Evolutionary conservation across 1,140 invertebrate genomes (phyloP).

Genomic region (Andricus grossulariae): DNA sequence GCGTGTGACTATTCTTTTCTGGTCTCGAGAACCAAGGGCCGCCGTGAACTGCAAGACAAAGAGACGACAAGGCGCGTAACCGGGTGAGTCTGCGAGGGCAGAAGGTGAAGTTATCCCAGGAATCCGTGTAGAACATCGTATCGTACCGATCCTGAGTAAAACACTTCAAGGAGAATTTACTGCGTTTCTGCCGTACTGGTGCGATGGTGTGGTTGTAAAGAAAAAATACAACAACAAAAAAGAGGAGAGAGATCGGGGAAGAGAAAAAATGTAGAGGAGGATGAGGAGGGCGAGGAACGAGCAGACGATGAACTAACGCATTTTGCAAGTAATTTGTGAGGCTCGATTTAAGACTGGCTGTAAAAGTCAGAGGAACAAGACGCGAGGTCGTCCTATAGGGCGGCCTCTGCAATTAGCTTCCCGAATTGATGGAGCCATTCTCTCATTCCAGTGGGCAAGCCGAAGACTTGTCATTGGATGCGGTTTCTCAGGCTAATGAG

Average conservation of each 20-base stretch:
- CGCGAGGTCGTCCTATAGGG: conserved; percentile 1
- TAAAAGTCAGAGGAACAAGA: conserved; percentile 38
- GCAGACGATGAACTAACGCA: not conserved
- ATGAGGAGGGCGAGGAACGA: not conserved
- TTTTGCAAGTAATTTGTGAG: conserved; percentile 43
- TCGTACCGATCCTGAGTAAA: conserved; percentile 39
- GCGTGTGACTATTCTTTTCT: conserved; percentile 11
- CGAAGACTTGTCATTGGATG: not conserved
- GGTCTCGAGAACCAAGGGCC: not conserved
- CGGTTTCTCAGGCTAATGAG: not conserved
- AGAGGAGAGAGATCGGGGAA: not conserved
- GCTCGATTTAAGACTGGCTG: conserved; percentile 38
- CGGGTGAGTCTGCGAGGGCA: conserved; percentile 15
- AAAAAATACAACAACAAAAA: conserved; percentile 6
- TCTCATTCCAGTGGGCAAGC: not conserved
- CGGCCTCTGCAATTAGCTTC: conserved; percentile 38
- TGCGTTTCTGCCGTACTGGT: conserved; percentile 21
- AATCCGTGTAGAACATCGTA: conserved; percentile 49
- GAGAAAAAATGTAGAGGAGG: conserved; percentile 6
- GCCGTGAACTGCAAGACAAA: not conserved
- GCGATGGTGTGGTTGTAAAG: conserved; percentile 11
- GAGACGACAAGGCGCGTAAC: conserved; percentile 32
- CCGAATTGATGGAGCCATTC: conserved; percentile 40
- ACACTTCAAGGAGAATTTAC: conserved; percentile 45
- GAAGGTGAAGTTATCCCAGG: conserved; percentile 44